Conservation (phyloP, 2,797 vertebrate genomes). For the Macropodus opercularis region DNA sequence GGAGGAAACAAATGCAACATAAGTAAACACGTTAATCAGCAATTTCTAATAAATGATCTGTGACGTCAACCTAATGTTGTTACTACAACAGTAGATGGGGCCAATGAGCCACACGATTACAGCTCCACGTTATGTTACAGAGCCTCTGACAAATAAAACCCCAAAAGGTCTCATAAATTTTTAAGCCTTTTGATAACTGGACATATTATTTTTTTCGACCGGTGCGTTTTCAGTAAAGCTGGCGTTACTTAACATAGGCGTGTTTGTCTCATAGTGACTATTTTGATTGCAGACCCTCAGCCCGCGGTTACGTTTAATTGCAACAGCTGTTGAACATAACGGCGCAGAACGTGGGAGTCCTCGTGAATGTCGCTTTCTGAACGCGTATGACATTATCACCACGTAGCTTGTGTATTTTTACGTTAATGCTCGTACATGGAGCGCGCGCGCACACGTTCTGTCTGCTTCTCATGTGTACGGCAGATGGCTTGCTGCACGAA, state of each 20-base stretch:
- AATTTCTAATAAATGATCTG: too few relatives aligned
- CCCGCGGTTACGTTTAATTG: background rate
- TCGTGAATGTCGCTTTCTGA: background rate
- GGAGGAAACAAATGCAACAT: too few relatives aligned
- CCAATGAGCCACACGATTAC: background rate
- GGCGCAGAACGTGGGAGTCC: background rate
- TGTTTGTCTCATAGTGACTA: background rate
- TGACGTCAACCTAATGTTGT: background rate
- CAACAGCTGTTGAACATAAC: background rate
- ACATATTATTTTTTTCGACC: accelerated
- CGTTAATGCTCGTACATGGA: too few relatives aligned
- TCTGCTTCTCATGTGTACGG: too few relatives aligned
- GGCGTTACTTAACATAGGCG: background rate
- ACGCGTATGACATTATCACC: too few relatives aligned
- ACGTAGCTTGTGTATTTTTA: too few relatives aligned
- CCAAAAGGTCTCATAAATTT: too few relatives aligned
- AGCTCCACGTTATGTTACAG: too few relatives aligned
- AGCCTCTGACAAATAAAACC: too few relatives aligned
- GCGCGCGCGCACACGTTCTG: too few relatives aligned
- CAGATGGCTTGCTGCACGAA: too few relatives aligned
- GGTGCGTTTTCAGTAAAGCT: background rate
- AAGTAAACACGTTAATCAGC: too few relatives aligned
- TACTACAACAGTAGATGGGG: constrained; percentile 27
- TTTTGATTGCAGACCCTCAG: background rate
- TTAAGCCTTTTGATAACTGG: background rate